These are phyloP conservation scores for Henicopernis longicauda DNA, from an alignment of 2,113 vertebrate species.

Conservation along the genomic window DNA sequence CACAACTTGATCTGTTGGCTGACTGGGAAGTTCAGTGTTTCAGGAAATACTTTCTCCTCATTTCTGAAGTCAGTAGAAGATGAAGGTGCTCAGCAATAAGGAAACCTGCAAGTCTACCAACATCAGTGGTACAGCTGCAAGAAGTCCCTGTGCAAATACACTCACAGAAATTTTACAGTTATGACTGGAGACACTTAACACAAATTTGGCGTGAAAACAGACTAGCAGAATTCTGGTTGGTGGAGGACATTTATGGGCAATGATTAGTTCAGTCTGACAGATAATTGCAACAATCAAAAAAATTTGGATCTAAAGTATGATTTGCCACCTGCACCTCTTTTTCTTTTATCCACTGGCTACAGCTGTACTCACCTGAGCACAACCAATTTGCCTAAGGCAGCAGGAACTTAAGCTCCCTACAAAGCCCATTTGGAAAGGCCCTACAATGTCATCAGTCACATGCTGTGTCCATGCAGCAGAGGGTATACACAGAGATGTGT, in stretches of 20 bases:
- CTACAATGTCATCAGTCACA: background rate
- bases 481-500: background rate
- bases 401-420: background rate
- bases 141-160: background rate
- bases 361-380: background rate
- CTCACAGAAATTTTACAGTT: background rate
- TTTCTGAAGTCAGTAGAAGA: background rate
- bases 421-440: background rate
- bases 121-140: background rate
- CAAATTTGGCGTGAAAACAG: background rate
- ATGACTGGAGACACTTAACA: background rate
- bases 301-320: background rate
- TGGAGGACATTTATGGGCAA: background rate
- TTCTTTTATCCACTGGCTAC: background rate
- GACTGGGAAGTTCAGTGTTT: background rate
- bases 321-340: background rate
- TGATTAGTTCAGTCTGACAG: background rate
- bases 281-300: background rate
- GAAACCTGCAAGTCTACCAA: background rate
- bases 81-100: background rate
- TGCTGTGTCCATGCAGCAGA: background rate
- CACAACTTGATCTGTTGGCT: background rate
- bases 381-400: background rate
- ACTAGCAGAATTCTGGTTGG: background rate
- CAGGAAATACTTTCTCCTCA: background rate